Evolutionary conservation across 2,888 invertebrate genomes (phyloP), one percentile per base, ranked within the genome.

Genomic region (Tinea semifulvella): DNA sequence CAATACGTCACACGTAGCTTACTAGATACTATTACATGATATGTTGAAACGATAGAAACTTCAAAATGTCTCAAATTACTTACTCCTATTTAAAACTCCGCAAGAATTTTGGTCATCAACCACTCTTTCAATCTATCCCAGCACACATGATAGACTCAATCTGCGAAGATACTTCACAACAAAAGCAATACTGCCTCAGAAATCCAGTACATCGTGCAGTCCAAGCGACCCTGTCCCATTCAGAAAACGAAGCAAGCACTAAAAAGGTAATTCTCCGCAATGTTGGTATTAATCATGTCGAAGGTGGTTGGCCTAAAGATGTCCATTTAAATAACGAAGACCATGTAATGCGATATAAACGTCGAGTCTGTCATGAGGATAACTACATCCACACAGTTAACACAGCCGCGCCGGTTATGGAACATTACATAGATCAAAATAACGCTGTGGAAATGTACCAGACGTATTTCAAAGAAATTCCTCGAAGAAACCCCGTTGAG

Each of bases 241-340:
- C 83, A 22, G 63, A 65, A 52, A 77, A 84, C 50, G 77, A 83
- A 54, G 76, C 85, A 18, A 90, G 90, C 59, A 90, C 90, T 45
- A 61, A 65, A 47, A 82, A 81, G 52, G 77, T 86, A 48, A 82
- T 82, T 53, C 84, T 81, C 55, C 77, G 73, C 46, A 73, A 76
- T n/a, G 79, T 80, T 49, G 88, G 89, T 7, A 83, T 92, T 60
- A 84, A 85, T 53, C 93, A 94, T 62, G 77, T 75, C 10, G 93
- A 93, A 67, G 93, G 93, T 48, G 93, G 92, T 13, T 94, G 93
- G 93, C 92, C 93, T 1, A 88, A 88, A 56, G 93, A 94, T 51
- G 74, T 88, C 7, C 85, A 86, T 50, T 64, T 73, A 47, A 66
- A 76, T 39, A 87, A 87, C 56, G 83, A 88, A 52, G 93, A 94